Conservation (phyloP, 2,113 vertebrate genomes). For the Tyto alba region DNA sequence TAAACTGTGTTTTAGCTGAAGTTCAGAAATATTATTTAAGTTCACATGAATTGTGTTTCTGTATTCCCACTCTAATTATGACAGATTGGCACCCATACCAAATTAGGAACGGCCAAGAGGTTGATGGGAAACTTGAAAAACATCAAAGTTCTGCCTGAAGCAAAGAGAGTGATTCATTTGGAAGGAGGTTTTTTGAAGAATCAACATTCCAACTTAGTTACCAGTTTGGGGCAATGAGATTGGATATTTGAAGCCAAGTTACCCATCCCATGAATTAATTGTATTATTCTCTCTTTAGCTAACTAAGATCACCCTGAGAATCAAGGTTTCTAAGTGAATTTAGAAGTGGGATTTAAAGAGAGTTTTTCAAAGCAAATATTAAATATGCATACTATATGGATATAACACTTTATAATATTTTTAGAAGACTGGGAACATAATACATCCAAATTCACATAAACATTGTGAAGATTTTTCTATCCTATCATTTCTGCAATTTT, state of each 20-base stretch:
- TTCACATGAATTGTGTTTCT: not conserved
- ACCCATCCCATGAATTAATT: not conserved
- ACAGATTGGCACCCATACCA: not conserved
- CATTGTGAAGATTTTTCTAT: not conserved
- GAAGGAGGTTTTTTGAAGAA: not conserved
- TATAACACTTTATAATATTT: not conserved
- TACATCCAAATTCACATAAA: not conserved
- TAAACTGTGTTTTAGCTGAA: not conserved
- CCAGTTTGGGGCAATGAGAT: not conserved
- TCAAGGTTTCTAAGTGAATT: not conserved
- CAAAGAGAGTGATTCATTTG: not conserved
- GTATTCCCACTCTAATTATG: not conserved
- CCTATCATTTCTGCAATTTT: not conserved
- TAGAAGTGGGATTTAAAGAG: not conserved
- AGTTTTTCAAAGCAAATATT: not conserved
- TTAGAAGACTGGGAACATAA: not conserved
- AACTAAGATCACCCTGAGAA: not conserved
- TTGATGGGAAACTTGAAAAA: not conserved
- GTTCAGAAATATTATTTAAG: not conserved
- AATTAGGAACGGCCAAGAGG: not conserved
- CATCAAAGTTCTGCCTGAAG: not conserved
- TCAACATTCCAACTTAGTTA: not conserved
- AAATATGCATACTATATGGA: not conserved
- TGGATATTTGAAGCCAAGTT: not conserved
- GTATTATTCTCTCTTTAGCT: not conserved